Conservation (phyloP, 2,888 invertebrate genomes). For the Xestoiulus laeticollis region DNA sequence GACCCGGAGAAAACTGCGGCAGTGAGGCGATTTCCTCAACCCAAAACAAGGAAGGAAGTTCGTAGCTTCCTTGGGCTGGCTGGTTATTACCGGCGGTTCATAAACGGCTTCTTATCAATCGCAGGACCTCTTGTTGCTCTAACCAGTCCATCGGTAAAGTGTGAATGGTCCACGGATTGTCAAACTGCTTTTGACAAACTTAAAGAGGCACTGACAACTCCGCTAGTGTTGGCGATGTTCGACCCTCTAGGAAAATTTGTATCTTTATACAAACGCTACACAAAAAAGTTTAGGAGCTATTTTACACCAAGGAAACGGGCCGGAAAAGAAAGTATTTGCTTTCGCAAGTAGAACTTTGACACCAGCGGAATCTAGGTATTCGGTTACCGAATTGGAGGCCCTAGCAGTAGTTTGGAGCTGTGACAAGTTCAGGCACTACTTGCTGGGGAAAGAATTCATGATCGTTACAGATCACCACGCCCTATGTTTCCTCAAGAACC, state of each 20-base stretch:
- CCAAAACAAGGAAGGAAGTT: not conserved
- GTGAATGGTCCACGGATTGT: not conserved
- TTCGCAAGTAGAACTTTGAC: not conserved
- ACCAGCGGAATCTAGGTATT: not conserved
- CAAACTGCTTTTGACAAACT: not conserved
- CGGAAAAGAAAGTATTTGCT: not conserved
- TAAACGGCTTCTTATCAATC: not conserved
- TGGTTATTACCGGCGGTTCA: not conserved
- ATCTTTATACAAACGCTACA: not conserved
- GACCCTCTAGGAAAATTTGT: not conserved
- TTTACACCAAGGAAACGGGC: not conserved
- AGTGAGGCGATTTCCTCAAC: not conserved
- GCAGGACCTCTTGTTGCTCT: not conserved
- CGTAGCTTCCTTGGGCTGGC: not conserved
- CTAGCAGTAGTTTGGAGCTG: not conserved
- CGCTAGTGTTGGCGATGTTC: not conserved
- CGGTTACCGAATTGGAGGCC: not conserved
- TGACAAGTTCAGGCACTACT: not conserved
- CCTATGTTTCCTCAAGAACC: not conserved
- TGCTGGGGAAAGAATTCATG: not conserved
- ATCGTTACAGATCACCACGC: not conserved
- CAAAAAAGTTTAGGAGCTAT: not conserved
- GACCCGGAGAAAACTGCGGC: not conserved
- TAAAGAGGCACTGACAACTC: not conserved
- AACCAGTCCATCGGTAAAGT: not conserved